Conservation (phyloP, 2,888 invertebrate genomes). For the Pasiphila rectangulata region DNA sequence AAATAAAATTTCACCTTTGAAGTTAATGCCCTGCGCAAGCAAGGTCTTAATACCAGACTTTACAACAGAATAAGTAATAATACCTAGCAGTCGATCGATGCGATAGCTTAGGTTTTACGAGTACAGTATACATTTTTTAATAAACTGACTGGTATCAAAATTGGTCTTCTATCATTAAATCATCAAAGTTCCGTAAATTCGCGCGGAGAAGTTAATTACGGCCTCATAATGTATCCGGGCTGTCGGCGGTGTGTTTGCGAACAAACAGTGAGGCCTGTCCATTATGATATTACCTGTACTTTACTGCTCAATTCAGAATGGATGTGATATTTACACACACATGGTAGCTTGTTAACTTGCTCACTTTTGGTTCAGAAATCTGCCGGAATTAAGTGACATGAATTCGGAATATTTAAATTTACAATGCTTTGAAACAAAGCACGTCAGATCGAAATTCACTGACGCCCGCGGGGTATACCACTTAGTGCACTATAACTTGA, state of each 20-base stretch:
- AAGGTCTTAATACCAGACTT: constrained; percentile 1
- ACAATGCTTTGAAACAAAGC: no score
- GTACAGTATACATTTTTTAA: no score
- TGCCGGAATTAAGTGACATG: no score
- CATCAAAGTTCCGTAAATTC: constrained; percentile 16
- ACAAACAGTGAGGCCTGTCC: constrained; percentile 27
- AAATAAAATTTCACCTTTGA: neutral
- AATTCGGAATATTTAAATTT: no score
- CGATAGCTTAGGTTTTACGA: neutral
- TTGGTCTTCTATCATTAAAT: no score
- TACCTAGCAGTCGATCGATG: constrained; percentile 7
- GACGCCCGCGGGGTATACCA: no score
- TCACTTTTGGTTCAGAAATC: no score
- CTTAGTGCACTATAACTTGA: no score
- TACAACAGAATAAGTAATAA: neutral
- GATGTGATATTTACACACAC: no score
- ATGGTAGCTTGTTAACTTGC: no score
- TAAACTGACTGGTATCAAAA: no score
- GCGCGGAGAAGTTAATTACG: constrained; percentile 32
- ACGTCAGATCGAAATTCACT: no score
- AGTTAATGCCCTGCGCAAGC: constrained; percentile 17
- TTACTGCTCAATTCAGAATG: constrained; percentile 17
- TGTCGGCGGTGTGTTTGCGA: constrained; percentile 32
- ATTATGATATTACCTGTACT: constrained; percentile 29
- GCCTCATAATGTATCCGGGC: constrained; percentile 28